These are phyloP conservation scores for Parelbella ahira DNA, from an alignment of 2,888 invertebrate genomes.

Conservation along the genomic window DNA sequence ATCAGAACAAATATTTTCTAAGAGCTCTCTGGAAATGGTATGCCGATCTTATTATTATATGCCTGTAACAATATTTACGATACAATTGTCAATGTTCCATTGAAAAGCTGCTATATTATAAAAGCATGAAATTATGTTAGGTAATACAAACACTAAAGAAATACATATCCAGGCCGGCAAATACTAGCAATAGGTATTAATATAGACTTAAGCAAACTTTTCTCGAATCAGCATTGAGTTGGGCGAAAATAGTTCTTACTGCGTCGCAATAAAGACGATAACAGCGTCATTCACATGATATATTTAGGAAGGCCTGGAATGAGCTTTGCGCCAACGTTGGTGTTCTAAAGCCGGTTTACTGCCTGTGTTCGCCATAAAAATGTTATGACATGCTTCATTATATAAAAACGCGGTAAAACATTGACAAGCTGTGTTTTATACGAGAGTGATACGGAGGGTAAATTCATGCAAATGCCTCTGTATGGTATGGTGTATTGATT, in stretches of 20 bases:
- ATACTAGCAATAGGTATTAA: constrained; percentile 13
- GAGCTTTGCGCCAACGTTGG: constrained; percentile 48
- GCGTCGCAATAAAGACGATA: constrained; percentile 13
- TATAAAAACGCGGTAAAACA: constrained; percentile 55
- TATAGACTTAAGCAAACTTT: constrained; percentile 12
- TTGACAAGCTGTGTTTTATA: constrained; percentile 64
- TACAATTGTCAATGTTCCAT: no score
- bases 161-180: constrained; percentile 4
- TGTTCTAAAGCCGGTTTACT: constrained; percentile 56
- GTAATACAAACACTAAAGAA: neutral
- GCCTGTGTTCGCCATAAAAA: constrained; percentile 65
- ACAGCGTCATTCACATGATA: neutral
- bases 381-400: constrained; percentile 61
- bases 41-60: no score
- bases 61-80: no score
- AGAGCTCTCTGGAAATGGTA: no score
- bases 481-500: constrained; percentile 46
- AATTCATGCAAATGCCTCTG: constrained; percentile 51
- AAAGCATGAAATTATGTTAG: no score
- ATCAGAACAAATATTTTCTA: no score
- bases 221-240: neutral
- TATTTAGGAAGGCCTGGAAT: constrained; percentile 36
- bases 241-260: constrained; percentile 23
- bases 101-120: no score
- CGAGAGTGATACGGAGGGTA: constrained; percentile 25